Evolutionary conservation across 1,140 invertebrate species (phyloP).

Genomic region (Vanessa atalanta): DNA sequence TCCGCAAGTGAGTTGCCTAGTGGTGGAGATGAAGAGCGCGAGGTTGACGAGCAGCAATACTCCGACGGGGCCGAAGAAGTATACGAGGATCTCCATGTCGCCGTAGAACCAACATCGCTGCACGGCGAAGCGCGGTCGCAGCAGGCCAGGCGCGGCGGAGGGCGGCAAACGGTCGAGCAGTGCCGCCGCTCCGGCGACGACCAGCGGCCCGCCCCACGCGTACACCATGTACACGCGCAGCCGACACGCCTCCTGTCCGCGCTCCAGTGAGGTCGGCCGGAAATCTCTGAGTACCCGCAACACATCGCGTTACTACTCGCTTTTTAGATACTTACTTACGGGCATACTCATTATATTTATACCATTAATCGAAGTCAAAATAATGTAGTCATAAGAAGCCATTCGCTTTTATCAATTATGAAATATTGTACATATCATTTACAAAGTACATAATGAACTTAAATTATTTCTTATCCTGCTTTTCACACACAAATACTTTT

Average conservation of each 20-base stretch:
- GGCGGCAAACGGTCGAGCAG: constrained; percentile 85
- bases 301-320: background rate
- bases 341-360: too few species aligned
- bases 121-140: constrained; percentile 88
- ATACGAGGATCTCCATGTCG: constrained; percentile 88
- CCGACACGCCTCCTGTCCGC: constrained; percentile 88
- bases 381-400: too few species aligned
- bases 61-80: constrained; percentile 91
- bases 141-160: constrained; percentile 80
- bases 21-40: constrained; percentile 89
- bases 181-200: constrained; percentile 86
- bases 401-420: too few species aligned
- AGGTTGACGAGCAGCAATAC: constrained; percentile 88
- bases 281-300: constrained; percentile 84
- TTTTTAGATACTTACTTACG: too few species aligned
- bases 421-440: too few species aligned
- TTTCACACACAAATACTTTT: too few species aligned
- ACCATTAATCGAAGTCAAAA: too few species aligned
- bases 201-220: constrained; percentile 89
- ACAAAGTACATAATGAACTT: too few species aligned
- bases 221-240: constrained; percentile 89
- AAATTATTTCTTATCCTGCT: too few species aligned
- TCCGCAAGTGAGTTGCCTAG: constrained; percentile 91
- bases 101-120: constrained; percentile 91
- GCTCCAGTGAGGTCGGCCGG: constrained; percentile 89